A percentile compares a stretch with the other conserved stretches of the same genome.
Conservation (phyloP, 2,113 vertebrate genomes). For the Tyrannus savana region DNA sequence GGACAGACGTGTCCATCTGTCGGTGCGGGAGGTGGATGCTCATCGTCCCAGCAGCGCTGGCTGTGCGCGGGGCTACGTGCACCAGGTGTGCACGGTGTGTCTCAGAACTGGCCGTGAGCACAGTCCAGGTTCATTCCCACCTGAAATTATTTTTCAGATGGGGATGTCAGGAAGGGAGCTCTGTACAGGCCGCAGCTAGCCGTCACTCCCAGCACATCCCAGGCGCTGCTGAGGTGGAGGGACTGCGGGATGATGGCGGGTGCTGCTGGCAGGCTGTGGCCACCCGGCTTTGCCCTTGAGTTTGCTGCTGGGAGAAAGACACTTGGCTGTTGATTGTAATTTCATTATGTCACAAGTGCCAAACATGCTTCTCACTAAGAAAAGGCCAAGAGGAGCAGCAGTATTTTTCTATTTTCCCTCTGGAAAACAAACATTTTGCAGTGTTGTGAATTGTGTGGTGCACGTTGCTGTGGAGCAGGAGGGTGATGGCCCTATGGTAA, state of each 20-base stretch:
- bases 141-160: not conserved
- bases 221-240: not conserved
- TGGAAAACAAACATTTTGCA: not conserved
- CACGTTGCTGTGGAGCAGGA: not conserved
- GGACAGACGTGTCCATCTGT: not conserved
- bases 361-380: constrained; percentile 20
- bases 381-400: constrained; percentile 39
- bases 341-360: constrained; percentile 43
- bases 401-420: not conserved
- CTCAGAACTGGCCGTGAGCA: not conserved
- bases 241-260: not conserved
- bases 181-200: fast-evolving
- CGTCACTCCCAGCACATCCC: not conserved
- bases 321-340: constrained; percentile 33
- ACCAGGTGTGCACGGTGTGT: not conserved
- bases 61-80: fast-evolving
- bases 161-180: not conserved
- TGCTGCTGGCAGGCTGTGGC: not conserved
- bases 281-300: not conserved
- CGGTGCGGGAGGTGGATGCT: not conserved
- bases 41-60: not conserved
- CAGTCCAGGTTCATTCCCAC: not conserved
- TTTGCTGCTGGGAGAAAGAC: constrained; percentile 23
- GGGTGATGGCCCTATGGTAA: not conserved
- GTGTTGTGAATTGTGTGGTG: not conserved